Percentiles rank a stretch among this genome's conserved stretches.
These are phyloP conservation scores for Trichogramma pretiosum DNA, from an alignment of 1,140 invertebrate genomes.

Conservation along the genomic window DNA sequence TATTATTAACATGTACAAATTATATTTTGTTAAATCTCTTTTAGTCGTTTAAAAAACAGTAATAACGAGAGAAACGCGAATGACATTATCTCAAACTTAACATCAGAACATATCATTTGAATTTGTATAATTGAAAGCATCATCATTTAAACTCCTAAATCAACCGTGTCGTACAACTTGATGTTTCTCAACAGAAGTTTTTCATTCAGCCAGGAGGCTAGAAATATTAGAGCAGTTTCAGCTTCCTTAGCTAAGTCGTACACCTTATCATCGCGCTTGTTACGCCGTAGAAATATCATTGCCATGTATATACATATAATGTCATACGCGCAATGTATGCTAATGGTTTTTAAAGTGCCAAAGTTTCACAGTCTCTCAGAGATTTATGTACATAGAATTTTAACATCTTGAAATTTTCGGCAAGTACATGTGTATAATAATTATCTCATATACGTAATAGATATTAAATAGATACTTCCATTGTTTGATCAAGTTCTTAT, in stretches of 20 bases:
- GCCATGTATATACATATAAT: slow-evolving; percentile 14
- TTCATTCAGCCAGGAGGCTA: neutral
- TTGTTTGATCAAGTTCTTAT: slow-evolving; percentile 18
- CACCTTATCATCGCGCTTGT: neutral
- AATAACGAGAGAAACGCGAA: too few relatives aligned
- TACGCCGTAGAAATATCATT: slow-evolving; percentile 15
- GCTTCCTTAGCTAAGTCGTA: too few relatives aligned
- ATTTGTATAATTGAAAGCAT: too few relatives aligned
- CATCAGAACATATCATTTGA: too few relatives aligned
- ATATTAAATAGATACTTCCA: slow-evolving; percentile 19
- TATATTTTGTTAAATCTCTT: too few relatives aligned
- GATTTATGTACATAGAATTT: slow-evolving; percentile 17
- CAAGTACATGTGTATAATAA: too few relatives aligned
- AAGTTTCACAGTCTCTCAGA: slow-evolving; percentile 18
- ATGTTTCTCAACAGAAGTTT: slow-evolving; percentile 10
- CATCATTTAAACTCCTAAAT: too few relatives aligned
- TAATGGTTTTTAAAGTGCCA: slow-evolving; percentile 17
- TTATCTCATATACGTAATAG: slow-evolving; percentile 13
- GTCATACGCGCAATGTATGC: too few relatives aligned
- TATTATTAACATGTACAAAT: too few relatives aligned
- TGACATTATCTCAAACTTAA: too few relatives aligned
- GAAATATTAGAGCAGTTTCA: slow-evolving; percentile 1
- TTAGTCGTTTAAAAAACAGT: too few relatives aligned
- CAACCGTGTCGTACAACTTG: too few relatives aligned
- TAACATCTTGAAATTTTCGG: slow-evolving; percentile 14